Base-by-base conservation (phyloP, 2,113 vertebrate species). In the Calyptommatus sinebrachiatus region DNA sequence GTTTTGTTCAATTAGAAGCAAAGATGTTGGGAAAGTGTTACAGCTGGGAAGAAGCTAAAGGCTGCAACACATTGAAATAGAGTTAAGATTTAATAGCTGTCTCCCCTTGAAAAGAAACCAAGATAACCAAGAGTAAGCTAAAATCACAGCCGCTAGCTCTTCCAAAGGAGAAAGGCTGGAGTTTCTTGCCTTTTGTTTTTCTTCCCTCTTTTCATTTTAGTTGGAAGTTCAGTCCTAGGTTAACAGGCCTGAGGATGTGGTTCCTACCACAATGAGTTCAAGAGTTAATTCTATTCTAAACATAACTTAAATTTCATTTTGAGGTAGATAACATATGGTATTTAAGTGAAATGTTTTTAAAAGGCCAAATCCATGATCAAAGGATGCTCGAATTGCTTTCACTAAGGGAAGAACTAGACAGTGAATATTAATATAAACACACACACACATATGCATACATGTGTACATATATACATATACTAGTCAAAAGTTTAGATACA, bases 141-240 rank as follows among this genome's bases (percentile, higher is more conserved):
- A 90, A 87, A 90, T 90, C 89, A 85, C 85, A 87, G 80, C 11
- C 74, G 85, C 85, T 84, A 28, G 66, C 84, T 87, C 76, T 60
- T 84, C 72, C 83, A 77, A n/a, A 82, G 78, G 86, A 85, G 60
- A 74, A 82, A 87, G 82, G 79, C 83, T 89, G 29, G 86, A 72
- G 41, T 81, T 86, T 73, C 18, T 57, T 57, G 11, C 14, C 18
- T 57, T 57, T 57, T 57, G 53, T 57, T 57, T 57, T 87, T 82
- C 85, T n/a, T 22, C 45, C 29, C 29, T 84, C n/a, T 28, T 45
- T 48, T 57, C n/a, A 69, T 81, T 81, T 75, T 62, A 69, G 79
- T 86, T 89, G 73, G 80, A 92, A 92, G 92, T 93, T 93, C 92
- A 93, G 86, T 81, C 86, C 87, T 89, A 91, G 92, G 92, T 93